Percentiles rank a stretch among this genome's conserved stretches.
Conservation (phyloP, 2,888 invertebrate genomes). For the Tillus elongatus region DNA sequence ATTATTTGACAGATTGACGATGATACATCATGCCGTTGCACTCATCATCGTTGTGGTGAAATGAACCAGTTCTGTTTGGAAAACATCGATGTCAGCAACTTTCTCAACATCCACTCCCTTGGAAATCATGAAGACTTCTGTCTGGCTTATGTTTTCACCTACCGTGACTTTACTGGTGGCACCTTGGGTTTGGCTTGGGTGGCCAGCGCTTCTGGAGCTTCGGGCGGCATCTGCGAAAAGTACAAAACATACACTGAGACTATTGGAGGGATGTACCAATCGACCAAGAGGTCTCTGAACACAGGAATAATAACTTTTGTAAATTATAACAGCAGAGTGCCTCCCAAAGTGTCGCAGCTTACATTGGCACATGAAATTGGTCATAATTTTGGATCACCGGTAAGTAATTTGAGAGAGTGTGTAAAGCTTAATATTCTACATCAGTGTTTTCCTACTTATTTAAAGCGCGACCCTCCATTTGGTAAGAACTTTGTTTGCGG, state of each 20-base stretch:
- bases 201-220: conserved; percentile 93
- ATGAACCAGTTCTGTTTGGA: conserved; percentile 87
- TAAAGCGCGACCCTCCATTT: too few species aligned
- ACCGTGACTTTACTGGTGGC: conserved; percentile 95
- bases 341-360: conserved; percentile 93
- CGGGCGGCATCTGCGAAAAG: conserved; percentile 97
- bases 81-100: conserved; percentile 98
- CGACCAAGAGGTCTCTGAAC: conserved; percentile 88
- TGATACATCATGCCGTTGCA: conserved; percentile 64
- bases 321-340: conserved; percentile 94
- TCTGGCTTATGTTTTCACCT: conserved; percentile 98
- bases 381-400: conserved; percentile 97
- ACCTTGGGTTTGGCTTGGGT: conserved; percentile 99
- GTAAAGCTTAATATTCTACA: not conserved
- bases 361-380: conserved; percentile 98
- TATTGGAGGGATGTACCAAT: conserved; percentile 87
- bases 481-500: too few species aligned
- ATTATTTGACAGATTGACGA: conserved; percentile 73
- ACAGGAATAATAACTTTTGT: conserved; percentile 99
- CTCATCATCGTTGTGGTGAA: conserved; percentile 52
- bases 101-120: conserved; percentile 93
- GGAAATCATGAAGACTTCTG: conserved; percentile 98
- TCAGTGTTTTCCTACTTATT: too few species aligned
- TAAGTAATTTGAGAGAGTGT: conserved; percentile 44
- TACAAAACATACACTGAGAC: conserved; percentile 96